These are phyloP conservation scores for Eulemur rubriventer DNA, from an alignment of 2,797 vertebrate species.

Conservation along the genomic window DNA sequence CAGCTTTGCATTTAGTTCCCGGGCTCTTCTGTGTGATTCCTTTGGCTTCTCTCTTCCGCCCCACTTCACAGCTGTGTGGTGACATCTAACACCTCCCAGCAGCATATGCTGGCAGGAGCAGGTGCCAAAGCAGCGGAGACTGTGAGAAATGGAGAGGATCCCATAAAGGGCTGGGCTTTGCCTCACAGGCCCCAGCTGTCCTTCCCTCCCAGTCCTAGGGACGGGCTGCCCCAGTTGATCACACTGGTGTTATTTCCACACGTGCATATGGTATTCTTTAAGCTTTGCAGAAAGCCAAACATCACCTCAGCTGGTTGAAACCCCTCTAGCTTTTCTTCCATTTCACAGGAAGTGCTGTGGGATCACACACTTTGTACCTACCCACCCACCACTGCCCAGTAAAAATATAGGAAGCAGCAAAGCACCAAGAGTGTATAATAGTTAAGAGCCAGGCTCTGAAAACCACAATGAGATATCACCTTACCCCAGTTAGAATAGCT, in stretches of 20 bases:
- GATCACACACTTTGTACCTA: not conserved
- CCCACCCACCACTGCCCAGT: fast-evolving
- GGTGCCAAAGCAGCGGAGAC: conserved; percentile 9
- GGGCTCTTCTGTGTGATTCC: not conserved
- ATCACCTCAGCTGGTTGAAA: not conserved
- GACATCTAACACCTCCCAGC: conserved; percentile 28
- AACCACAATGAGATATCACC: not conserved
- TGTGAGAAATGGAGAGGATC: not conserved
- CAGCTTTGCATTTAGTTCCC: not conserved
- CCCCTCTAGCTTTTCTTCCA: not conserved
- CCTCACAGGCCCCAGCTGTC: not conserved
- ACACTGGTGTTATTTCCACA: not conserved
- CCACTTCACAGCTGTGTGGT: conserved; percentile 52
- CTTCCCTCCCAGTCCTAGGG: not conserved
- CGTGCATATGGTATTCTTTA: not conserved
- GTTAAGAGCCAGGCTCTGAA: not conserved
- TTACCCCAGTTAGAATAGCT: not conserved
- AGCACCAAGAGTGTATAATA: too few species aligned
- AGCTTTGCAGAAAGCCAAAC: not conserved
- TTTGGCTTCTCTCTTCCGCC: conserved; percentile 6
- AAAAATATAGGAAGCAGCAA: not conserved
- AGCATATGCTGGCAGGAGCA: conserved; percentile 40
- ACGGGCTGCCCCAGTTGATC: not conserved
- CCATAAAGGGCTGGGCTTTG: not conserved
- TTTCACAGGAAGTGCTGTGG: not conserved